phyloP scores from a whole-genome alignment of 1,140 invertebrate species.

The Zophobas atratus region DNA sequence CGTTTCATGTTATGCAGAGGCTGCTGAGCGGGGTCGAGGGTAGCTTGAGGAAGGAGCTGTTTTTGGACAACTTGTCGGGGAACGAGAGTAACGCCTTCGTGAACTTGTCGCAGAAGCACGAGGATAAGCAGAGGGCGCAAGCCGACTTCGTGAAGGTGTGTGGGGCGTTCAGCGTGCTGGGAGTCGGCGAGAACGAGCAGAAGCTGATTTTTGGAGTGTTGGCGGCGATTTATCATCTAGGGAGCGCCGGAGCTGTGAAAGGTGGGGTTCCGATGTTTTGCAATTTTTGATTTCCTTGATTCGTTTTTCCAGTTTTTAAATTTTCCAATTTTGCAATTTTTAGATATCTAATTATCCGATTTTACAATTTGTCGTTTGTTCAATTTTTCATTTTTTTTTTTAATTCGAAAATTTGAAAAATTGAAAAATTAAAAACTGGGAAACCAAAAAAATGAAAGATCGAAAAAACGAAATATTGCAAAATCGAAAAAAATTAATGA shows the following conservation, averaged over 20 bases:
- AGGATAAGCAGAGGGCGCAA: conserved; percentile 85
- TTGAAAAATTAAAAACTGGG: too few relatives aligned
- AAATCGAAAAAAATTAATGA: too few relatives aligned
- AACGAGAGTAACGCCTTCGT: conserved; percentile 86
- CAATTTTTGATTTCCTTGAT: neutral
- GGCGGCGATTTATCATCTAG: conserved; percentile 93
- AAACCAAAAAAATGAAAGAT: too few relatives aligned
- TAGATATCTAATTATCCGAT: too few relatives aligned
- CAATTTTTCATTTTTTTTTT: too few relatives aligned
- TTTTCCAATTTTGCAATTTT: too few relatives aligned
- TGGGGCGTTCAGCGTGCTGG: conserved; percentile 81
- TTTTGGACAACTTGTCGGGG: conserved; percentile 82
- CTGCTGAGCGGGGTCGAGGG: conserved; percentile 88
- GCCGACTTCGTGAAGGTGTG: conserved; percentile 85
- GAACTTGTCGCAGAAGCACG: conserved; percentile 82
- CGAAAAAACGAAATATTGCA: too few relatives aligned
- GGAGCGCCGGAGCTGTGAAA: conserved; percentile 85
- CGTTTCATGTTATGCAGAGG: conserved; percentile 88
- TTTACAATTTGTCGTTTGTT: too few relatives aligned
- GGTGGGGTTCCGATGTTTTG: conserved; percentile 65
- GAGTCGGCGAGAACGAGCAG: conserved; percentile 83
- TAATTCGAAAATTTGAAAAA: too few relatives aligned
- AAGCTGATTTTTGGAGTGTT: conserved; percentile 89
- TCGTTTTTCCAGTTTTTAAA: too few relatives aligned
- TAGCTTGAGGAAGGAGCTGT: conserved; percentile 82